A percentile compares a stretch with the other conserved stretches of the same genome.
These are phyloP conservation scores for Hermetia illucens DNA, from an alignment of 1,140 invertebrate species.

Conservation along the genomic window DNA sequence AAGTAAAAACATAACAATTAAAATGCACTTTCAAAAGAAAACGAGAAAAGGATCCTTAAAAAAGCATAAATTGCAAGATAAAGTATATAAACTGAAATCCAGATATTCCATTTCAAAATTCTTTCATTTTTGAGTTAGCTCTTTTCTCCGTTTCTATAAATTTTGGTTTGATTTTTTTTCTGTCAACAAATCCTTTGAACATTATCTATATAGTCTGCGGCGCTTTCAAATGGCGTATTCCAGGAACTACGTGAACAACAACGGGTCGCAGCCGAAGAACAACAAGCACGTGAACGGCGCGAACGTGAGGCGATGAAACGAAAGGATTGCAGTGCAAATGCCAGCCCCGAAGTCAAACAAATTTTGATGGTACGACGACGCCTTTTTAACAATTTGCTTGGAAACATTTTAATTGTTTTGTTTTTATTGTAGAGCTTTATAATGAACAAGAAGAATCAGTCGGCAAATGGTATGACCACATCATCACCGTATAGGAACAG, in stretches of 20 bases:
- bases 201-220: slow-evolving; percentile 26
- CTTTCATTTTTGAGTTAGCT: neutral
- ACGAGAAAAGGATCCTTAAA: neutral
- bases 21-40: neutral
- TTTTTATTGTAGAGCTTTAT: slow-evolving; percentile 61
- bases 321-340: slow-evolving; percentile 89
- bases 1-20: slow-evolving; percentile 8
- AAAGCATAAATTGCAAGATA: neutral
- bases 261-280: slow-evolving; percentile 52
- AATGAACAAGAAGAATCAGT: slow-evolving; percentile 77
- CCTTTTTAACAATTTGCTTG: neutral
- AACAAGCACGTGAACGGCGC: slow-evolving; percentile 38
- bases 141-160: slow-evolving; percentile 4
- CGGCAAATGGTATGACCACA: slow-evolving; percentile 51
- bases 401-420: slow-evolving; percentile 7
- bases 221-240: slow-evolving; percentile 31
- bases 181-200: slow-evolving; percentile 4
- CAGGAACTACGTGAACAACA: slow-evolving; percentile 73
- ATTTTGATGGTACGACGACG: slow-evolving; percentile 76
- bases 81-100: neutral
- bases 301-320: slow-evolving; percentile 60
- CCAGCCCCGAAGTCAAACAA: slow-evolving; percentile 91
- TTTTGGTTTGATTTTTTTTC: slow-evolving; percentile 3
- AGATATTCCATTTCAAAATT: neutral
- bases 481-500: slow-evolving; percentile 65